Evolutionary conservation across 2,113 vertebrate species (phyloP).

Genomic region (Mirounga angustirostris): DNA sequence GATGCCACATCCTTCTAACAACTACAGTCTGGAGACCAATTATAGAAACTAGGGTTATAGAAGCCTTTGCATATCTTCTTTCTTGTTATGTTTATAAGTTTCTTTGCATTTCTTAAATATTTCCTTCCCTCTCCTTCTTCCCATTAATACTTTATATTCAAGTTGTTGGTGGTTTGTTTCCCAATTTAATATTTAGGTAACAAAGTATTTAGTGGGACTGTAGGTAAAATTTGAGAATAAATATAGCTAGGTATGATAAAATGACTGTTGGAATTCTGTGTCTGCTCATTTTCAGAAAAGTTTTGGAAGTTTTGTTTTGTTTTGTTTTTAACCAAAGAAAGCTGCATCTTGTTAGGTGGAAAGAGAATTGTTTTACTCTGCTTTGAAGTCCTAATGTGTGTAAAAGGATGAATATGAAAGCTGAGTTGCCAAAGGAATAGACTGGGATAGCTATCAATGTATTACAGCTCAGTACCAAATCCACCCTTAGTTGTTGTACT

Average conservation of each 20-base stretch:
- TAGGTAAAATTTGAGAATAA: not conserved
- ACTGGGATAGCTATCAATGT: not conserved
- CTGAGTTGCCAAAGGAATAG: not conserved
- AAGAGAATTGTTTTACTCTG: not conserved
- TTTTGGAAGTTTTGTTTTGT: not conserved
- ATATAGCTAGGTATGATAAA: not conserved
- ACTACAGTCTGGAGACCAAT: not conserved
- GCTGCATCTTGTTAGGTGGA: not conserved
- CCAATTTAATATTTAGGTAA: not conserved
- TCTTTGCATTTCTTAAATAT: not conserved
- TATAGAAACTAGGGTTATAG: not conserved
- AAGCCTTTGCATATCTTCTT: not conserved
- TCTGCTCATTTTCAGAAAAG: not conserved
- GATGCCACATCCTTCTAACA: not conserved
- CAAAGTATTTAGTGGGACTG: not conserved
- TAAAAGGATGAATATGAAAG: not conserved
- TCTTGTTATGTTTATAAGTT: not conserved
- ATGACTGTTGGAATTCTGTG: not conserved
- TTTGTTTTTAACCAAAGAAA: not conserved
- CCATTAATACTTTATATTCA: not conserved
- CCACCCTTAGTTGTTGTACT: not conserved
- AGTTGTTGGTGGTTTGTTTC: not conserved
- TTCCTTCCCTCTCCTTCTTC: not conserved
- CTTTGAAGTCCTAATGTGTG: not conserved
- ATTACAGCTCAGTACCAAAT: not conserved